Evolutionary conservation across 2,797 vertebrate species (phyloP).

Genomic region (Poeciliopsis presidionis): DNA sequence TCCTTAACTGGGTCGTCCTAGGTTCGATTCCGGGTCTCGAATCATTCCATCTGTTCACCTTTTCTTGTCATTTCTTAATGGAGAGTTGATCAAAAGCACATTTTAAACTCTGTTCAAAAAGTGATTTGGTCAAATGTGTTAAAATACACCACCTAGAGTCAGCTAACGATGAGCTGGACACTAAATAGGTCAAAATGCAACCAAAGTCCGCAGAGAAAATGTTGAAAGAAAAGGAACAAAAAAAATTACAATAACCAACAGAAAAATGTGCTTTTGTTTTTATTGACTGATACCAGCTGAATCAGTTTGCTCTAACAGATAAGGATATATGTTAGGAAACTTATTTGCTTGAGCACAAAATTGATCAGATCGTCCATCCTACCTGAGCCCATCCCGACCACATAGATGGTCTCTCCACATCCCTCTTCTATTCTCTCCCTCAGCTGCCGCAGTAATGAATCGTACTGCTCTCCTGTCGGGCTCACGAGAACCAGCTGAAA

Average conservation of each 20-base stretch:
- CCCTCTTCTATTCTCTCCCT: conserved; percentile 92
- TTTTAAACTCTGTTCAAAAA: neutral
- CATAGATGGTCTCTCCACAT: conserved; percentile 94
- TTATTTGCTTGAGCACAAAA: neutral
- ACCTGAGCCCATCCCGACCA: conserved; percentile 95
- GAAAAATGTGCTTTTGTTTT: neutral
- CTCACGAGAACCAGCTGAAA: conserved; percentile 91
- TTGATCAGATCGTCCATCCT: conserved; percentile 39
- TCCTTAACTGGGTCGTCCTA: too few species aligned
- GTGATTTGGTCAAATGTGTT: neutral
- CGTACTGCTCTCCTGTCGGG: conserved; percentile 92
- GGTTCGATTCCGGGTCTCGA: too few species aligned
- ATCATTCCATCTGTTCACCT: too few species aligned
- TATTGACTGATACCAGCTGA: neutral
- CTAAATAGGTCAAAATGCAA: neutral
- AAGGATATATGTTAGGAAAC: neutral
- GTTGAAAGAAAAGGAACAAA: neutral
- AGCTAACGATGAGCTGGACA: neutral
- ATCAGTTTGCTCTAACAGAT: neutral
- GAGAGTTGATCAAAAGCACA: neutral
- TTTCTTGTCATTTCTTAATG: neutral
- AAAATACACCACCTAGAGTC: too few species aligned
- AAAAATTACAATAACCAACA: too few species aligned
- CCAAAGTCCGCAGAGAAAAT: neutral
- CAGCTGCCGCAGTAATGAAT: conserved; percentile 89